Evolutionary conservation across 2,797 vertebrate species (phyloP), one percentile per base, ranked within the genome.

Genomic region (Oryzias dopingdopingensis): DNA sequence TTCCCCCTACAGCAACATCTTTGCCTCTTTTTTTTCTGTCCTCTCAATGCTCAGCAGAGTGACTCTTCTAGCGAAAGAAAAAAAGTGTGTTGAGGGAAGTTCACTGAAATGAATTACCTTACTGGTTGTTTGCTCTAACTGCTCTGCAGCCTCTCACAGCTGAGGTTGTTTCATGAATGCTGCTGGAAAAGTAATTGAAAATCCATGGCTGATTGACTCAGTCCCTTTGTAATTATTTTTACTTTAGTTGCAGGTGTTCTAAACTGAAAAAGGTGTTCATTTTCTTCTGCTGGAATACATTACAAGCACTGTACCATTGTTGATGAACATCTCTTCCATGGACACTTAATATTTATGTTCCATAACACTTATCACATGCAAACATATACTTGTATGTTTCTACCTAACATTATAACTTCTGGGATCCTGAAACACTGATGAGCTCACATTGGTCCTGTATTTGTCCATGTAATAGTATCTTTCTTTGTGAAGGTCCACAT

Each of bases 131-230:
- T 80, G 80, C 52, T 73, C 60, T 62, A 51, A 53, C 59, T 64
- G 67, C 51, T 69, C 60, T 54, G 16, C 62, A 57, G 67, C 59
- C 80, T 82, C 82, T 78, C 69, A 74, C 68, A 80, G 54, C 75
- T 66, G 47, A 80, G 59, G 62, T 69, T 60, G 72, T 64, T 81
- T 83, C 75, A 65, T 80, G 61, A 59, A 52, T 56, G 65, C 60
- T 55, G 61, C 85, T 84, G 14, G 37, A 65, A 45, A 47, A 79
- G 75, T 87, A 90, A 90, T 89, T 83, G 81, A 89, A 89, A 90
- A 86, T 80, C 80, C 79, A 85, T 88, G 84, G 83, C 82, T 87
- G 83, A 91, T 86, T 85, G 83, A 85, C 80, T 85, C 71, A 76
- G 71, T 72, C 73, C 60, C 66, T 46, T 55, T 47, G 80, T 88